phyloP scores from a whole-genome alignment of 2,888 invertebrate species.

The Heliconius hortense region DNA sequence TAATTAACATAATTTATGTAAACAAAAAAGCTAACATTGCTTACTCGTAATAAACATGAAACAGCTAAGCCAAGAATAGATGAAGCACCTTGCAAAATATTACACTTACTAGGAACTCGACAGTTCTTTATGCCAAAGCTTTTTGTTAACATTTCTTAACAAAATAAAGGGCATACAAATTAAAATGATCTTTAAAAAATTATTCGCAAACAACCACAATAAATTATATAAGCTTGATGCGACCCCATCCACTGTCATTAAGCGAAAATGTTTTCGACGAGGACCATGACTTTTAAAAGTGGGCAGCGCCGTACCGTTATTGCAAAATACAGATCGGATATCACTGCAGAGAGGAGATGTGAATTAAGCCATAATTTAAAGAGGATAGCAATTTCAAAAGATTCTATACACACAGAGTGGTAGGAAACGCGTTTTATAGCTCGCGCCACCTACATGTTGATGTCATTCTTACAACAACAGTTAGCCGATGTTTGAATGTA shows the following conservation, averaged over 20 bases:
- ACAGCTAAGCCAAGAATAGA: slow-evolving; percentile 31
- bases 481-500: slow-evolving; percentile 44
- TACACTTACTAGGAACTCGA: slow-evolving; percentile 19
- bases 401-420: slow-evolving; percentile 59
- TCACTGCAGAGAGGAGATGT: slow-evolving; percentile 63
- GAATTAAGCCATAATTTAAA: slow-evolving; percentile 79
- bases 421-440: slow-evolving; percentile 64
- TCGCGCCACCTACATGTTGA: slow-evolving; percentile 71
- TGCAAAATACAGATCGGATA: slow-evolving; percentile 60
- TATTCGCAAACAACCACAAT: slow-evolving; percentile 43
- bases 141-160: slow-evolving; percentile 21
- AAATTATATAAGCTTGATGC: slow-evolving; percentile 44
- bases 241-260: slow-evolving; percentile 49
- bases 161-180: slow-evolving; percentile 36
- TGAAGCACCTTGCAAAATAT: slow-evolving; percentile 19
- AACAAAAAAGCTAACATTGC: slow-evolving; percentile 23
- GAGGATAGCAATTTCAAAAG: slow-evolving; percentile 70
- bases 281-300: slow-evolving; percentile 51
- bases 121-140: slow-evolving; percentile 3
- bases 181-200: slow-evolving; percentile 39
- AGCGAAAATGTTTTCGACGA: slow-evolving; percentile 47
- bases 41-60: slow-evolving; percentile 10
- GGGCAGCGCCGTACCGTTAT: slow-evolving; percentile 63
- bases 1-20: slow-evolving; percentile 24
- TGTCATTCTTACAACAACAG: slow-evolving; percentile 63